Evolutionary conservation across 2,113 vertebrate species (phyloP).

Genomic region (Ifrita kowaldi): DNA sequence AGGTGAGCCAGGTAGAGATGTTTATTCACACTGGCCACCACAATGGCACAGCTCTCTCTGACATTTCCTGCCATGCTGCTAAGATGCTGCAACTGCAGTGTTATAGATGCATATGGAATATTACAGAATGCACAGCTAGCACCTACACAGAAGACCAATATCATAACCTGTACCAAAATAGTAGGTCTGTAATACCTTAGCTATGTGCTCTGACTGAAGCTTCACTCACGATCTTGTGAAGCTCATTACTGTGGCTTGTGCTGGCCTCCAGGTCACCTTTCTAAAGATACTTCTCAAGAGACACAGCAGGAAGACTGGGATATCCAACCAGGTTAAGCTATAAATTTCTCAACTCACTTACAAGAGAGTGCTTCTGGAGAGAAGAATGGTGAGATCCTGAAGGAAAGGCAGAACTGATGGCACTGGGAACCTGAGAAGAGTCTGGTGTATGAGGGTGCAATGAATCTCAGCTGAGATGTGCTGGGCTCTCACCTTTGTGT

Average conservation of each 20-base stretch:
- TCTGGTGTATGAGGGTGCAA: not conserved
- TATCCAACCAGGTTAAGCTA: not conserved
- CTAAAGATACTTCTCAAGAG: not conserved
- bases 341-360: not conserved
- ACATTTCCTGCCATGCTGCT: not conserved
- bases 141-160: not conserved
- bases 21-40: not conserved
- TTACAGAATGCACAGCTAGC: not conserved
- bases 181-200: not conserved
- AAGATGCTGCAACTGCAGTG: not conserved
- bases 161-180: not conserved
- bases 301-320: not conserved
- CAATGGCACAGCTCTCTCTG: not conserved
- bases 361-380: not conserved
- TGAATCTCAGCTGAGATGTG: not conserved
- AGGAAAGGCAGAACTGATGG: not conserved
- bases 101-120: too few species aligned
- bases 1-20: not conserved
- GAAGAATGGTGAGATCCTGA: not conserved
- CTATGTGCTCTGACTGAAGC: not conserved
- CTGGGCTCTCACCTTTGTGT: not conserved
- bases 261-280: not conserved
- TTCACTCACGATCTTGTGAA: not conserved
- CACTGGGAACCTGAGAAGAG: not conserved
- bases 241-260: not conserved